Conservation (phyloP, 2,888 invertebrate species). For the Tenodera sinensis region DNA sequence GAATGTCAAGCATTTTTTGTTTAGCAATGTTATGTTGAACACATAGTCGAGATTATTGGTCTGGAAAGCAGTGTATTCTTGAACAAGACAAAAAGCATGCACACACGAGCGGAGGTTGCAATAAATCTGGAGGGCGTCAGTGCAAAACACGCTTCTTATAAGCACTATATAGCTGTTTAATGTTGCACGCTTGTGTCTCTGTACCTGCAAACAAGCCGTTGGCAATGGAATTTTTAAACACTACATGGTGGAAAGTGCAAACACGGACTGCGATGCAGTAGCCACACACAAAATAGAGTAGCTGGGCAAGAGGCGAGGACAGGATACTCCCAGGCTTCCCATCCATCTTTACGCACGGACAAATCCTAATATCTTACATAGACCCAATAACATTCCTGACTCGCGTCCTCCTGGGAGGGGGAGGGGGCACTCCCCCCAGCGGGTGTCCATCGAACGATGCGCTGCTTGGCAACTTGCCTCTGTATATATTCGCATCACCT, state of each 20-base stretch:
- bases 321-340: background rate
- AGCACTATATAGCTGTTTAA: background rate
- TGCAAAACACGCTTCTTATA: background rate
- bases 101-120: too few species aligned
- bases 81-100: too few species aligned
- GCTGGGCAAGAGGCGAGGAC: background rate
- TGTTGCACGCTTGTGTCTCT: background rate
- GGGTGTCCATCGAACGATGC: too few species aligned
- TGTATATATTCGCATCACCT: too few species aligned
- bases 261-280: background rate
- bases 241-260: background rate
- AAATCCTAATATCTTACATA: background rate
- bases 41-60: too few species aligned
- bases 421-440: too few species aligned
- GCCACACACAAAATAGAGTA: too few species aligned
- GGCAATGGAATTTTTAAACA: background rate
- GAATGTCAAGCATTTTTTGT: too few species aligned
- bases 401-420: too few species aligned
- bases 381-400: background rate
- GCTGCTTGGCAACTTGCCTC: too few species aligned
- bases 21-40: too few species aligned
- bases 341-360: background rate
- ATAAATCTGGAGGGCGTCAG: background rate
- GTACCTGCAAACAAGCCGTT: background rate
- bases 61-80: too few species aligned